These are phyloP conservation scores for Sander lucioperca DNA, from an alignment of 2,113 vertebrate species.

Conservation along the genomic window DNA sequence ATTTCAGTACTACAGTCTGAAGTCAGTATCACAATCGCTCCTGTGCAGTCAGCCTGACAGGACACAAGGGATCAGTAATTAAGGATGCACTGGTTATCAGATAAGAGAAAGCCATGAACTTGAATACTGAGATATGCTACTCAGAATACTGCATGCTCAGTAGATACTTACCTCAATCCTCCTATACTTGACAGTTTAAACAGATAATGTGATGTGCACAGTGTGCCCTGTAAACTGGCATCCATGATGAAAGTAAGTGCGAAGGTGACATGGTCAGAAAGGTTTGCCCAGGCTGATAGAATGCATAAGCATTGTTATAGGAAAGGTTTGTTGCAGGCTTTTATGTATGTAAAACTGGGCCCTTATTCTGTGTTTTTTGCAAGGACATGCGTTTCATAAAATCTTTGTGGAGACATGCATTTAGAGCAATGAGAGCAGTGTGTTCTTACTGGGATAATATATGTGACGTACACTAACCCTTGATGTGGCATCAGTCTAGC, in stretches of 20 bases:
- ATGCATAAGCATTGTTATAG: background rate
- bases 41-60: background rate
- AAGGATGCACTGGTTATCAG: background rate
- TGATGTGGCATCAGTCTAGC: no score
- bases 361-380: no score
- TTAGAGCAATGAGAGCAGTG: no score
- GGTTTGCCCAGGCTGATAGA: no score
- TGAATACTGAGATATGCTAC: background rate
- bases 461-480: no score
- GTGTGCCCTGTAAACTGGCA: background rate
- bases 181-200: no score
- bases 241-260: no score
- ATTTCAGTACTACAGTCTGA: conserved; percentile 28
- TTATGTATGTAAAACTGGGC: no score
- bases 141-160: background rate
- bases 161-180: background rate
- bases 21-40: background rate
- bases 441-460: no score
- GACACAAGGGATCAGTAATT: background rate
- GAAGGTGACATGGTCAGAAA: background rate
- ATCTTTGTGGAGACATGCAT: no score
- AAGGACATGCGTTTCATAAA: no score
- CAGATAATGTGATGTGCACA: background rate
- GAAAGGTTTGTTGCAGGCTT: background rate
- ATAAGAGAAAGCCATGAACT: background rate